A percentile compares a stretch with the other conserved stretches of the same genome.
These are phyloP conservation scores for Atta colombica DNA, from an alignment of 1,140 invertebrate genomes.

Conservation along the genomic window DNA sequence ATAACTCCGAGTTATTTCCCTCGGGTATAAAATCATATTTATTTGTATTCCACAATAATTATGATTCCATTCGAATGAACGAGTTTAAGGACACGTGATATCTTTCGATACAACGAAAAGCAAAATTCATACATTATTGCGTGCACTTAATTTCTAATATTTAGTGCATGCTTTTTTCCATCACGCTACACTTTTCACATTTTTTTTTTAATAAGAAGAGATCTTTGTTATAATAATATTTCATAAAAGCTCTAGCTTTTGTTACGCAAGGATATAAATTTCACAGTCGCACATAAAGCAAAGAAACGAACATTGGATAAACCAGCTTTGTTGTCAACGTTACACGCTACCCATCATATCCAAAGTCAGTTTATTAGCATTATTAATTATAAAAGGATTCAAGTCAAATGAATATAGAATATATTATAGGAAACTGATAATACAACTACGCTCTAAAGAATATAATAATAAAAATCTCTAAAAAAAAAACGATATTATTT, in stretches of 20 bases:
- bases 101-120: neutral
- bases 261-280: slow-evolving; percentile 41
- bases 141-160: slow-evolving; percentile 29
- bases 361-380: slow-evolving; percentile 37
- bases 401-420: slow-evolving; percentile 32
- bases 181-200: neutral
- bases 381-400: slow-evolving; percentile 29
- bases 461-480: neutral
- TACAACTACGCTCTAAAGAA: neutral
- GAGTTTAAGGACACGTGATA: neutral
- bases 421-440: slow-evolving; percentile 23
- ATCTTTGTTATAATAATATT: slow-evolving; percentile 29
- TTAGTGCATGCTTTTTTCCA: neutral
- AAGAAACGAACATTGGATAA: slow-evolving; percentile 19
- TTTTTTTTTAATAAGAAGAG: neutral
- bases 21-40: neutral
- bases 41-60: slow-evolving; percentile 5
- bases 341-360: slow-evolving; percentile 13
- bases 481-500: neutral
- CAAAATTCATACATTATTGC: slow-evolving; percentile 36
- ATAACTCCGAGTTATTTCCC: neutral
- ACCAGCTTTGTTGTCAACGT: slow-evolving; percentile 8
- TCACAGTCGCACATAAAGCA: neutral
- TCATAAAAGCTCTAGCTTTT: slow-evolving; percentile 40
- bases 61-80: neutral